Conservation (phyloP, 2,888 invertebrate genomes). For the Acronicta alni region DNA sequence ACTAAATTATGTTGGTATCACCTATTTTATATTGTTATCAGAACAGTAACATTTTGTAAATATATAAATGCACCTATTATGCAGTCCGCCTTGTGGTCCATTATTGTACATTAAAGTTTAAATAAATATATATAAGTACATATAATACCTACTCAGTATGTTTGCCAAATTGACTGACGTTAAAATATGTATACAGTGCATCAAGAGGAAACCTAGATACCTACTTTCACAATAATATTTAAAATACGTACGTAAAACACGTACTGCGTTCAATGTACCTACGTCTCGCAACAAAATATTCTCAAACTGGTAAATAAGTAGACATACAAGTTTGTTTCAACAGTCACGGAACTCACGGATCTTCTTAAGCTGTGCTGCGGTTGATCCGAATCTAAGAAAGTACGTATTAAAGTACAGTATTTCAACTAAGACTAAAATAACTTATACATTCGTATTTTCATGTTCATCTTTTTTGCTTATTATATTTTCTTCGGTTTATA, state of each 20-base stretch:
- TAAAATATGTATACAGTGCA: constrained; percentile 14
- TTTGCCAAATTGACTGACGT: constrained; percentile 16
- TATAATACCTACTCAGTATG: background rate
- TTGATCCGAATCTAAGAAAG: background rate
- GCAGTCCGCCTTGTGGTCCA: too few species aligned
- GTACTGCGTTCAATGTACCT: constrained; percentile 16
- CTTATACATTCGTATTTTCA: too few species aligned
- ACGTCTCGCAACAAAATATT: constrained; percentile 2
- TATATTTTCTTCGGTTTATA: too few species aligned
- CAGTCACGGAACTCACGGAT: constrained; percentile 1
- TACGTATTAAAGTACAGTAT: too few species aligned
- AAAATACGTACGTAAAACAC: constrained; percentile 24
- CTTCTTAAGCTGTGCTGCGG: background rate
- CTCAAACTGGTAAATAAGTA: constrained; percentile 3
- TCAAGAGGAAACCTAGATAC: constrained; percentile 12
- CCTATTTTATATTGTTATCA: too few species aligned
- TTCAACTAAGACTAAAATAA: too few species aligned
- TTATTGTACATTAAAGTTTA: too few species aligned
- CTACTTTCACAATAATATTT: constrained; percentile 35
- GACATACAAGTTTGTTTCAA: background rate
- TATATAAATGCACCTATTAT: too few species aligned
- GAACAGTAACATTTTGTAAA: too few species aligned
- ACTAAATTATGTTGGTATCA: too few species aligned
- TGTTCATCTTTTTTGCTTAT: too few species aligned
- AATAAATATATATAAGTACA: too few species aligned